Base-by-base conservation (phyloP, 1,140 invertebrate genomes). In the Hormaphis cornu region DNA sequence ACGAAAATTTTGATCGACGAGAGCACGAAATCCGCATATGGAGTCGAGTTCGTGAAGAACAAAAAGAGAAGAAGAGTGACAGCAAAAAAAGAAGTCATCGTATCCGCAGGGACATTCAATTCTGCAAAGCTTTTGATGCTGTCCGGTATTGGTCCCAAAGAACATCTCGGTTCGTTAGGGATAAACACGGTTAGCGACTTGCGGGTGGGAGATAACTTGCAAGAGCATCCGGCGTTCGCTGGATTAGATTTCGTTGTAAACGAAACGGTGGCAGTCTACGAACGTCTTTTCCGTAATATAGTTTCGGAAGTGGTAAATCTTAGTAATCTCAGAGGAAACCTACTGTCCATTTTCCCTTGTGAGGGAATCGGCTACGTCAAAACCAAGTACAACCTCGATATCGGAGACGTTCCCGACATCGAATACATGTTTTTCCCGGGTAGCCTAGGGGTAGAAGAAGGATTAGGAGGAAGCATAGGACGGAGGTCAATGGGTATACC, bases 161-260 rank as follows among this genome's bases (percentile, higher is more conserved):
- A 81, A 1, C 81, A 87, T 73, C 75, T 87, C 1, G 42, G 73
- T 14, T 72, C 73, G 9, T 72, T 81, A 2, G 77, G 77, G 22
- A 86, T 88, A 28, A 70, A 77, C 0, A 79, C 84, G 0, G 71
- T 87, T 14, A 78, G 83, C 69, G 83, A 91, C 75, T 79, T 90
- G 0, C 86, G 85, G 0, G 89, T 93, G 0, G 91, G 91, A 1
- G 82, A 86, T 58, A 93, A 93, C 76, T 80, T 93, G 0, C 87
- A 89, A 74, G 88, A 90, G 78, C 89, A 91, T 73, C 81, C 88
- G 12, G 86, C 85, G 1, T 82, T 87, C 53, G 83, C 83, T 18
- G 84, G 83, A 1, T 78, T 89, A 59, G 83, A 83, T 0, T 89
- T 88, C 73, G 76, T 85, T 35, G 81, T 88, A 0, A 86, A 88